Conservation (phyloP, 1,140 invertebrate species). For the Battus philenor region DNA sequence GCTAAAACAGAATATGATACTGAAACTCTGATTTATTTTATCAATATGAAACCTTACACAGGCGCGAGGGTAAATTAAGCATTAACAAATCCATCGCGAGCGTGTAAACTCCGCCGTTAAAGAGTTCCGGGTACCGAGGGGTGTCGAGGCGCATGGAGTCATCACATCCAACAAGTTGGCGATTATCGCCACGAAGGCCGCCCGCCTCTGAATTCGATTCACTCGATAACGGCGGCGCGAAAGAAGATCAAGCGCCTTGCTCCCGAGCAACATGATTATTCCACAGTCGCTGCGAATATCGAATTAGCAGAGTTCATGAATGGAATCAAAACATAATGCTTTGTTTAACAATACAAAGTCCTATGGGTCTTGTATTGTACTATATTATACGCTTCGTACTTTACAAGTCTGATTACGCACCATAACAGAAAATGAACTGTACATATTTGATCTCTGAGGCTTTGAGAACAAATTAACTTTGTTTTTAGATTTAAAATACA, state of each 20-base stretch:
- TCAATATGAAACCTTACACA: no score
- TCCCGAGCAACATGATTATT: not conserved
- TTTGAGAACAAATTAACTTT: no score
- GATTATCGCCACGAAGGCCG: not conserved
- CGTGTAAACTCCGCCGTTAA: slow-evolving; percentile 1
- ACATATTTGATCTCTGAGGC: no score
- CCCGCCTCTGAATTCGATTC: not conserved
- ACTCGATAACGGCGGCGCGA: not conserved
- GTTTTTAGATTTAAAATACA: no score
- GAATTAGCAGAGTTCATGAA: not conserved
- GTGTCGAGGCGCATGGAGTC: not conserved
- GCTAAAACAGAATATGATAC: no score
- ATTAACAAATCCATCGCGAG: not conserved
- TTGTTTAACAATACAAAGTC: no score
- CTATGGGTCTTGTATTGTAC: no score
- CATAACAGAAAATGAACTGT: no score
- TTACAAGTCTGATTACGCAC: no score
- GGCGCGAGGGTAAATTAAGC: not conserved
- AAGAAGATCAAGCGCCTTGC: not conserved
- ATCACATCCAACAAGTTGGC: slow-evolving; percentile 8
- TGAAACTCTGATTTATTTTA: no score
- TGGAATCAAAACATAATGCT: not conserved
- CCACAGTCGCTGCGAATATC: not conserved
- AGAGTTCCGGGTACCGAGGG: not conserved
- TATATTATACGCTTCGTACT: no score